Evolutionary conservation across 2,888 invertebrate species (phyloP), one percentile per base, ranked within the genome.

Genomic region (Limnephilus rhombicus): DNA sequence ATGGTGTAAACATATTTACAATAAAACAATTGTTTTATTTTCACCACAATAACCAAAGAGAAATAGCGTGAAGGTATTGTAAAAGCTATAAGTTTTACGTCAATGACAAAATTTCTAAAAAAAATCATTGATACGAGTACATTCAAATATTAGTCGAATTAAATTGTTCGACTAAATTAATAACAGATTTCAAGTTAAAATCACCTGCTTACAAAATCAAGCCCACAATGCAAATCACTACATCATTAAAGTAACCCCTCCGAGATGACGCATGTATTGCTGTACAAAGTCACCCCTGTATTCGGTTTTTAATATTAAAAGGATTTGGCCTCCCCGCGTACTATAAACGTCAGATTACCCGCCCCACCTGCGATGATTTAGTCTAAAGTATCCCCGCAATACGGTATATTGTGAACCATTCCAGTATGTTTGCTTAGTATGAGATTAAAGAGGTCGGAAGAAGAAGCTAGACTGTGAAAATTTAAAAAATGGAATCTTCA

Each of bases 221-320:
- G 86, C 49, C 18, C 24, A 85, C 34, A 31, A 31, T 87, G 29
- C 31, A 49, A 49, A 53, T 49, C 45, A 31, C 49, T 31, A 49
- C 9, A 29, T n/a, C 49, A 49, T 49, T 29, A 86, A 86, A 45
- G 31, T 86, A 9, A 49, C 49, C 87, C 87, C 18, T 53, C 31
- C 41, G 53, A 31, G 37, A 85, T 85, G 90, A 90, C 85, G 85
- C 90, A 90, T 53, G 24, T 68, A 68, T 68, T n/a, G 68, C 68
- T n/a, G 68, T 68, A 68, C n/a, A n/a, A 37, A 45, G 34, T 92
- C 90, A 95, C 94, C 93, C 91, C 92, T 82, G 94, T 93, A 94
- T 95, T 94, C 95, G 95, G 95, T 95, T 95, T 95, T 96, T 95
- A 96, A 96, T 96, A 96, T 96, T 96, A 95, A 94, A 96, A 95